Conservation (phyloP, 2,797 vertebrate genomes). For the Pantherophis alleghaniensis region DNA sequence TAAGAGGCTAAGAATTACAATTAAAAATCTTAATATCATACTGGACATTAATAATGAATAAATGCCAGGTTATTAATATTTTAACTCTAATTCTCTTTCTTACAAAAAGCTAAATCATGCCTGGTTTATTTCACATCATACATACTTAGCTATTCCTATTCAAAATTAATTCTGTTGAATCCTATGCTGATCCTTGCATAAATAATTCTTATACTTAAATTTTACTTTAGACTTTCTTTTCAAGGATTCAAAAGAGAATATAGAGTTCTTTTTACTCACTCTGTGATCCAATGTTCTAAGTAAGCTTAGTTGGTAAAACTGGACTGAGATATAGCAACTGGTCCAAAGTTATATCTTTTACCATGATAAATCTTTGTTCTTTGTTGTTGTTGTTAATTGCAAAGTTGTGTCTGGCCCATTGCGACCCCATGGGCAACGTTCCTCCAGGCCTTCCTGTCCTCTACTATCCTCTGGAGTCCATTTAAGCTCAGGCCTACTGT, state of each 20-base stretch:
- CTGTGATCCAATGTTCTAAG: background rate
- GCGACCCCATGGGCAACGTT: too few species aligned
- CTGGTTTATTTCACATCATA: background rate
- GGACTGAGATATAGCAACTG: background rate
- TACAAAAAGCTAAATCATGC: background rate
- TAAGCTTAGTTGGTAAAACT: background rate
- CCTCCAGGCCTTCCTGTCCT: too few species aligned
- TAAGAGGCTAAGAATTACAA: background rate
- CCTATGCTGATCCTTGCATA: background rate
- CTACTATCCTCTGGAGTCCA: too few species aligned
- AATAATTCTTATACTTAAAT: background rate
- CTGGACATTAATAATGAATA: background rate
- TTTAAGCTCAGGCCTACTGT: too few species aligned
- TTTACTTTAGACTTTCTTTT: background rate
- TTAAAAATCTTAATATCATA: background rate
- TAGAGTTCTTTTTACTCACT: background rate
- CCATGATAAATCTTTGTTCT: background rate
- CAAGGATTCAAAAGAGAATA: background rate
- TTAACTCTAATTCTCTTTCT: background rate
- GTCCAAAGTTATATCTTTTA: background rate
- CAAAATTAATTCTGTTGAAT: background rate
- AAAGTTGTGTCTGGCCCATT: too few species aligned
- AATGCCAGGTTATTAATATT: background rate
- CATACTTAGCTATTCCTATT: background rate
- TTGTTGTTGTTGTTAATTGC: too few species aligned